These are phyloP conservation scores for Austrolebias charrua DNA, from an alignment of 2,797 vertebrate genomes.

Conservation along the genomic window DNA sequence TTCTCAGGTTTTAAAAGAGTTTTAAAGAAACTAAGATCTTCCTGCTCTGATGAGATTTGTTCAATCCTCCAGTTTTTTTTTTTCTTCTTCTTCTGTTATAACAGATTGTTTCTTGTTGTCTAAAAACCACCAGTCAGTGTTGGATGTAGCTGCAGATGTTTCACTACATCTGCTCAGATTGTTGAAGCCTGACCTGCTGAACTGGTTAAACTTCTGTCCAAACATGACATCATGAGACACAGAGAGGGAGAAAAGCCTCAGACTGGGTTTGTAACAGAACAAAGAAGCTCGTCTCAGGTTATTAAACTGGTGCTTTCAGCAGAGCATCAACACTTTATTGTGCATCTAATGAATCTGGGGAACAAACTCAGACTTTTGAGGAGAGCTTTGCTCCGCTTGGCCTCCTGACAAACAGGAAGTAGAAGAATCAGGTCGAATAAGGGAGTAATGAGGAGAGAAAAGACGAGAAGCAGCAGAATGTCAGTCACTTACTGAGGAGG, in stretches of 20 bases:
- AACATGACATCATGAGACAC: not conserved
- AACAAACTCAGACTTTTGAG: slow-evolving; percentile 27
- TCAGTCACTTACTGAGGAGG: slow-evolving; percentile 67
- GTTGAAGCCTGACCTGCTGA: not conserved
- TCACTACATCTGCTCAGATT: not conserved
- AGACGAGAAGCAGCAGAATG: slow-evolving; percentile 55
- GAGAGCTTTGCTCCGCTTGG: slow-evolving; percentile 28
- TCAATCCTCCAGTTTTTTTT: not conserved
- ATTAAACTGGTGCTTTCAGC: slow-evolving; percentile 49
- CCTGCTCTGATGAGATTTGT: not conserved
- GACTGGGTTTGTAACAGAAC: slow-evolving; percentile 39
- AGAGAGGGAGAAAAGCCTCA: not conserved
- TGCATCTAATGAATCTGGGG: slow-evolving; percentile 12
- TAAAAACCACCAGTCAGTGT: not conserved
- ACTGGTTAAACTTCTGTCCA: not conserved
- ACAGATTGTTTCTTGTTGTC: too few relatives aligned
- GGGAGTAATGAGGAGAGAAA: slow-evolving; percentile 45
- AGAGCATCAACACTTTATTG: slow-evolving; percentile 40
- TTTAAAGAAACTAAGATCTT: not conserved
- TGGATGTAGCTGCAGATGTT: not conserved
- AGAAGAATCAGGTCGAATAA: slow-evolving; percentile 40
- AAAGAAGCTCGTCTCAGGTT: slow-evolving; percentile 30
- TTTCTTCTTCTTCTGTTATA: too few relatives aligned
- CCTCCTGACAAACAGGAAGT: slow-evolving; percentile 30
- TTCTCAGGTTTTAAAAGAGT: not conserved